These are phyloP conservation scores for Cephus spinipes DNA, from an alignment of 2,888 invertebrate species.

Conservation along the genomic window DNA sequence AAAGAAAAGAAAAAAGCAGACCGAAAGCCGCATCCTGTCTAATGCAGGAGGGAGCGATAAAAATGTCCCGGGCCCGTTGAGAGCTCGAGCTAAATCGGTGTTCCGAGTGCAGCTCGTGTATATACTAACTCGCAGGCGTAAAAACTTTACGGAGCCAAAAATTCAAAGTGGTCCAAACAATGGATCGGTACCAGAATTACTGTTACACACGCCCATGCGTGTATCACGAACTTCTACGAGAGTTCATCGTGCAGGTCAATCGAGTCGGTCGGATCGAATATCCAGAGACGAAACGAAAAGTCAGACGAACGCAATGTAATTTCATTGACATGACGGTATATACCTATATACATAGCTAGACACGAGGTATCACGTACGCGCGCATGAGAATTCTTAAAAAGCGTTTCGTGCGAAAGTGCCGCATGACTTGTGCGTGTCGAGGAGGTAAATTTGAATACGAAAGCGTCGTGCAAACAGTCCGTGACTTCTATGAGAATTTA, in stretches of 20 bases:
- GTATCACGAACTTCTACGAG: background rate
- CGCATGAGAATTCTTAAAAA: background rate
- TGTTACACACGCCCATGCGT: background rate
- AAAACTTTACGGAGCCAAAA: background rate
- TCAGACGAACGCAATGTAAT: background rate
- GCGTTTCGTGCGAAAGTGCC: background rate
- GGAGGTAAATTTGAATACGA: constrained; percentile 2
- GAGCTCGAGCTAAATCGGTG: background rate
- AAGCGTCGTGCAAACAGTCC: background rate
- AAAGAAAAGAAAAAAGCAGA: background rate
- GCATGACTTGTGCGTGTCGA: background rate
- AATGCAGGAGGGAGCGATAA: background rate
- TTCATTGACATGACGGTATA: background rate
- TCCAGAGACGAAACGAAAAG: background rate
- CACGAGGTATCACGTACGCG: background rate
- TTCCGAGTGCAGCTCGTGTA: background rate
- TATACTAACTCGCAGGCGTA: background rate
- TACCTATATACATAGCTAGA: background rate
- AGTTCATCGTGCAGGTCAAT: constrained; percentile 3
- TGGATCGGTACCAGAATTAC: background rate
- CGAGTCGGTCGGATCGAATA: constrained; percentile 9
- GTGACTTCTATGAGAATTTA: background rate
- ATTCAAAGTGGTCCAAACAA: background rate
- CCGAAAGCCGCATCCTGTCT: background rate
- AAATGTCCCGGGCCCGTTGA: background rate